These are phyloP conservation scores for Azorinus chamasolen DNA, from an alignment of 2,888 invertebrate genomes.

Conservation along the genomic window DNA sequence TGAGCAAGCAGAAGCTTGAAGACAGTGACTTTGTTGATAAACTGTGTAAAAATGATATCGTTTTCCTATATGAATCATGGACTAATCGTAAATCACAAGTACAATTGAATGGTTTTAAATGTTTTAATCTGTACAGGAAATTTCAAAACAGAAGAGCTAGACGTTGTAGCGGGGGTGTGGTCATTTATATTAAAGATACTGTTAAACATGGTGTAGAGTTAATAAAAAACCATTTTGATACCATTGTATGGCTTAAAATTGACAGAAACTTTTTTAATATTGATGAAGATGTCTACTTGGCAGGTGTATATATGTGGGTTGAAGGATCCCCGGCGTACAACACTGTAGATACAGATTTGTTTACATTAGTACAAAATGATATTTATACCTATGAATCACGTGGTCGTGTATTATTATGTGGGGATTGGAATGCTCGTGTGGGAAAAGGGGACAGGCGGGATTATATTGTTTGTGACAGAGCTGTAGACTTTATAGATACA, in stretches of 20 bases:
- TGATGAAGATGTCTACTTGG: conserved; percentile 9
- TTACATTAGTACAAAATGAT: conserved; percentile 7
- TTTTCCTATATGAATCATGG: conserved; percentile 21
- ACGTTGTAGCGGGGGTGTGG: conserved; percentile 9
- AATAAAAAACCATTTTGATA: conserved; percentile 2
- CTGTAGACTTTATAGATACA: not conserved
- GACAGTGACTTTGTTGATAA: conserved; percentile 11
- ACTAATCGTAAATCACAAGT: conserved; percentile 9
- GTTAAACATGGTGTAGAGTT: conserved; percentile 8
- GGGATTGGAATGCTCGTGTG: conserved; percentile 14
- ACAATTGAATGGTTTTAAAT: conserved; percentile 4
- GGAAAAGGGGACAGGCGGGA: not conserved
- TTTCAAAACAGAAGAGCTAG: not conserved
- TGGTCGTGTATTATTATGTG: not conserved
- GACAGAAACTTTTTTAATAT: no score
- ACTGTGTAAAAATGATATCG: conserved; percentile 1
- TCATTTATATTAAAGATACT: conserved; percentile 5
- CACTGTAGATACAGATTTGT: conserved; percentile 6
- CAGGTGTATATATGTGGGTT: conserved; percentile 25
- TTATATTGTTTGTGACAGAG: conserved; percentile 5
- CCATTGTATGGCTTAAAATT: no score
- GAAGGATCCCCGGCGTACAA: conserved; percentile 5
- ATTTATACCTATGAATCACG: conserved; percentile 1
- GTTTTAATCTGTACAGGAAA: no score
- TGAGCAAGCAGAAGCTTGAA: conserved; percentile 1